Percentiles rank a stretch among this genome's conserved stretches.
Conservation (phyloP, 2,888 invertebrate species). For the Ypsolopha scabrella region DNA sequence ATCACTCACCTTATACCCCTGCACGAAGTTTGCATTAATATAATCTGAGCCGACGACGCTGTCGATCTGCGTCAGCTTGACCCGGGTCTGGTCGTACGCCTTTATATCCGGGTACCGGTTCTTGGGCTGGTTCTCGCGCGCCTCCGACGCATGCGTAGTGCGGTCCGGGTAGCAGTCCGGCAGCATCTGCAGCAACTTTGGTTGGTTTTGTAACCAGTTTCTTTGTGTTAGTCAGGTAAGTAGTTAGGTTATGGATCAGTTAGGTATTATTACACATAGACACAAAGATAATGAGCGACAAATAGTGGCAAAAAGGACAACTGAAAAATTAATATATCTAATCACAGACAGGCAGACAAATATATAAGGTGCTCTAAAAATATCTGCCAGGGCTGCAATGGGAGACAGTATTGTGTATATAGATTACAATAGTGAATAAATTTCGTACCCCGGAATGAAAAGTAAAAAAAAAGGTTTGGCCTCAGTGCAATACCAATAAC, state of each 20-base stretch:
- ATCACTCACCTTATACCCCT: conserved; percentile 79
- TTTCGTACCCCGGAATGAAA: no score
- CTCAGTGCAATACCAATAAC: no score
- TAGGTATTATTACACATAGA: not conserved
- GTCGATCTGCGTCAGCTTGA: conserved; percentile 82
- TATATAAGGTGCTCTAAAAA: no score
- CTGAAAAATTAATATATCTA: no score
- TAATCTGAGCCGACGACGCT: conserved; percentile 88
- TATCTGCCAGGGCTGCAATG: no score
- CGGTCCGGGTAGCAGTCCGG: conserved; percentile 90
- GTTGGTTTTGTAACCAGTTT: conserved; percentile 7
- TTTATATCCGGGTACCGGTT: conserved; percentile 95
- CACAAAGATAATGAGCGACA: no score
- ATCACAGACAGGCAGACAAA: no score
- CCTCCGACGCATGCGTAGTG: conserved; percentile 87
- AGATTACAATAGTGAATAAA: no score
- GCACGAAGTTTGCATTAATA: conserved; percentile 92
- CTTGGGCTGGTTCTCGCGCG: conserved; percentile 87
- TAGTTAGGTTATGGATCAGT: no score
- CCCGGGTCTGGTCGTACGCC: conserved; percentile 92
- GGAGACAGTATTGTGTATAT: no score
- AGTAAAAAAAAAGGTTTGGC: no score
- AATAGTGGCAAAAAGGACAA: no score
- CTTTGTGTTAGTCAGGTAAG: not conserved
- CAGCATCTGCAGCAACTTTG: conserved; percentile 70